Conservation (phyloP, 2,888 invertebrate genomes). For the Petrolisthes manimaculis region DNA sequence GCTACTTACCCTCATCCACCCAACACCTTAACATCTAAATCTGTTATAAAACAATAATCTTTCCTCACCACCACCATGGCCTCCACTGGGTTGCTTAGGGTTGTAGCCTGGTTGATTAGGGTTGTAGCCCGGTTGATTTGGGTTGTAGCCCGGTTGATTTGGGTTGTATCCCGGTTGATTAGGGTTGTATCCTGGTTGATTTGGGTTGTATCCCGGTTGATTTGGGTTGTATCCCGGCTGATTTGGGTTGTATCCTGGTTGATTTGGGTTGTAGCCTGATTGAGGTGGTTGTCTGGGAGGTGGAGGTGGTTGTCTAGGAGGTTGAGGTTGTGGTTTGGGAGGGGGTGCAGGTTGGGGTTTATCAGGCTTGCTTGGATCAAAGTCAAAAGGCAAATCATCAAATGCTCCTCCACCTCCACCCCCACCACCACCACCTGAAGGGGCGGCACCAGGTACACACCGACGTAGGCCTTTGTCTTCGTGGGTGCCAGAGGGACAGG, state of each 20-base stretch:
- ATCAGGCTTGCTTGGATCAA: slow-evolving; percentile 39
- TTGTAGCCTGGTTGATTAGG: slow-evolving; percentile 49
- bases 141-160: slow-evolving; percentile 57
- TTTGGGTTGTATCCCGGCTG: slow-evolving; percentile 39
- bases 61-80: slow-evolving; percentile 16
- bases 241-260: slow-evolving; percentile 39
- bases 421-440: slow-evolving; percentile 16
- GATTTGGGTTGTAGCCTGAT: slow-evolving; percentile 34
- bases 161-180: slow-evolving; percentile 59
- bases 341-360: slow-evolving; percentile 30
- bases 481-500: slow-evolving; percentile 57
- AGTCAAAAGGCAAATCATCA: slow-evolving; percentile 57
- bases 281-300: background rate
- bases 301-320: slow-evolving; percentile 10
- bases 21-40: no score
- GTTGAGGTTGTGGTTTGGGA: slow-evolving; percentile 38
- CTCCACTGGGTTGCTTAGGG: slow-evolving; percentile 31
- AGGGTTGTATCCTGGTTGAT: slow-evolving; percentile 49
- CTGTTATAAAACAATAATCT: background rate
- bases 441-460: slow-evolving; percentile 39
- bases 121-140: slow-evolving; percentile 47
- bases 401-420: slow-evolving; percentile 31
- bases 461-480: slow-evolving; percentile 50
- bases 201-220: slow-evolving; percentile 45
- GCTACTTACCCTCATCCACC: no score